These are phyloP conservation scores for Pangasius krempfi DNA, from an alignment of 2,797 vertebrate species.

Conservation along the genomic window DNA sequence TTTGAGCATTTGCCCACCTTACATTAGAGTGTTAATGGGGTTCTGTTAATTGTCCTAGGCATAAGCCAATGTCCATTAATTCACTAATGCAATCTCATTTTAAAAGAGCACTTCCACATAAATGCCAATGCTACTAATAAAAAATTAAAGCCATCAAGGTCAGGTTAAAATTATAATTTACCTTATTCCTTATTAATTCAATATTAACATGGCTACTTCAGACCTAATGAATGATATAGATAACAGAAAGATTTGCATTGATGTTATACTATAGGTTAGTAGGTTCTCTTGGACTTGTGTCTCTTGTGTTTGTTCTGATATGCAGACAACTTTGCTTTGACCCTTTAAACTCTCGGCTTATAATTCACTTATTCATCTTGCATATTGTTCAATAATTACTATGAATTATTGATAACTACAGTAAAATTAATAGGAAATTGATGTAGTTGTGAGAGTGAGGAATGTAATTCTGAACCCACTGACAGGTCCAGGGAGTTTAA, in stretches of 20 bases:
- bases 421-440: neutral
- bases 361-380: neutral
- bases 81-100: neutral
- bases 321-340: neutral
- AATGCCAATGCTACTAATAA: neutral
- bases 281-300: neutral
- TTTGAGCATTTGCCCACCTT: neutral
- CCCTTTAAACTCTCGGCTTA: neutral
- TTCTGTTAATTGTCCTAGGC: neutral
- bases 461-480: neutral
- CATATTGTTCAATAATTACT: neutral
- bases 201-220: neutral
- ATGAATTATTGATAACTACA: neutral
- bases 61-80: neutral
- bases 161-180: neutral
- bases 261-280: neutral
- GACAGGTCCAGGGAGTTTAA: no score
- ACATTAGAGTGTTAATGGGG: neutral
- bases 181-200: neutral
- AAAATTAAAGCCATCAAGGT: neutral
- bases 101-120: neutral
- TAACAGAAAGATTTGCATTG: neutral
- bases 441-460: neutral
- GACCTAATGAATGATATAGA: neutral
- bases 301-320: neutral